Base-by-base conservation (phyloP, 2,113 vertebrate species). In the Protomyctophum bolini region DNA sequence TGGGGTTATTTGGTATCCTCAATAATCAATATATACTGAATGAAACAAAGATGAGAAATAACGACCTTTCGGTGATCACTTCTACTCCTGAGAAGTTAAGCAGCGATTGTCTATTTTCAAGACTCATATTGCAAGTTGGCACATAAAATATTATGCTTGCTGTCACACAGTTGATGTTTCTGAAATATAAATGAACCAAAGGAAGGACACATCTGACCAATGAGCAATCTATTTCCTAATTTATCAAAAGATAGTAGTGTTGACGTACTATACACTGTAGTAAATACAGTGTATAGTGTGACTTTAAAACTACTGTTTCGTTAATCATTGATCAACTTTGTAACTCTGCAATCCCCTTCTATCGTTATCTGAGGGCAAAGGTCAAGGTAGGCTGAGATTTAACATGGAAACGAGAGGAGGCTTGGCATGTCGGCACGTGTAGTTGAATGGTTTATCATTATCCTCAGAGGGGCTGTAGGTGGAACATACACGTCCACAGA, bases 301-400 rank as follows among this genome's bases (percentile, higher is more conserved):
- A 62, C 77, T 88, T 51, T 66, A 52, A 80, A 82, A 69, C 58
- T 57, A 12, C 66, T 10, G 47, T 0, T 66, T 66, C 76, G 91
- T 91, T 88, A 92, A 93, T 93, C 76, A 93, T 93, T 93, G 55
- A 89, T 88, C 61, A 63, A 21, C 14, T 29, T 29, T 29, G 59
- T 28, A 41, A 41, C 57, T 73, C 64, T 67, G 79, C 72, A 84
- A 86, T 80, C 82, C 79, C 76, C 58, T 58, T 56, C 58, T 78
- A 80, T 83, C 75, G 86, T 85, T 68, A 83, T 74, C 84, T 56
- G 41, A 87, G 84, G 72, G 76, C 85, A 92, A 91, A 90, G 84
- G 87, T 91, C 84, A 88, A 84, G 68, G 90, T 82, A 75, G 70
- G 63, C 55, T 0, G 52, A 60, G 63, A 56, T 47, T 56, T 9